Percentiles rank a stretch among this genome's conserved stretches.
phyloP scores from a whole-genome alignment of 92 coral and sea anemone species.

The Metridium senile region DNA sequence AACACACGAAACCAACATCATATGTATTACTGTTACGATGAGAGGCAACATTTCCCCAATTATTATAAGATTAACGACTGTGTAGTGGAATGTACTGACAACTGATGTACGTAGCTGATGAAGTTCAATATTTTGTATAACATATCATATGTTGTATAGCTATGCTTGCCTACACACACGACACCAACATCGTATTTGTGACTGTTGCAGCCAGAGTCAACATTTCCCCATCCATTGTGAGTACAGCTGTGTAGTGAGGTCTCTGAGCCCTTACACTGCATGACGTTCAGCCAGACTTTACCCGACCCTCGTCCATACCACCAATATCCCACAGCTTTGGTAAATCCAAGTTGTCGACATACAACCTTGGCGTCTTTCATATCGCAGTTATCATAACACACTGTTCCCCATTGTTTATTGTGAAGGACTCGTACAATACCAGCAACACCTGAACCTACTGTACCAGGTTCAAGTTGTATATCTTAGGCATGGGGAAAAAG shows the following conservation, averaged over 20 bases:
- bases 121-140: no score
- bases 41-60: background rate
- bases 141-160: no score
- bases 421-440: background rate
- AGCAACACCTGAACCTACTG: constrained; percentile 2
- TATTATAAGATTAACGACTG: no score
- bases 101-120: no score
- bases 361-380: background rate
- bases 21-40: background rate
- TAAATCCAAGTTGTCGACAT: background rate
- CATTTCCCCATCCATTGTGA: background rate
- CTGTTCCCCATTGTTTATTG: background rate
- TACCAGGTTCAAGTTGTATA: constrained; percentile 1
- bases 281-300: background rate
- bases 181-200: background rate
- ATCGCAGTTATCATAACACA: background rate
- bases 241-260: constrained; percentile 2
- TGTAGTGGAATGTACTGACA: no score
- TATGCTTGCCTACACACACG: background rate
- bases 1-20: background rate
- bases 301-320: background rate
- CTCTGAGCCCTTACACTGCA: constrained; percentile 1
- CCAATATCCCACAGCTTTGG: background rate
- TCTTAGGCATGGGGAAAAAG: background rate
- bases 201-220: background rate